Base-by-base conservation (phyloP, 2,797 vertebrate species). In the Staurois parvus region DNA sequence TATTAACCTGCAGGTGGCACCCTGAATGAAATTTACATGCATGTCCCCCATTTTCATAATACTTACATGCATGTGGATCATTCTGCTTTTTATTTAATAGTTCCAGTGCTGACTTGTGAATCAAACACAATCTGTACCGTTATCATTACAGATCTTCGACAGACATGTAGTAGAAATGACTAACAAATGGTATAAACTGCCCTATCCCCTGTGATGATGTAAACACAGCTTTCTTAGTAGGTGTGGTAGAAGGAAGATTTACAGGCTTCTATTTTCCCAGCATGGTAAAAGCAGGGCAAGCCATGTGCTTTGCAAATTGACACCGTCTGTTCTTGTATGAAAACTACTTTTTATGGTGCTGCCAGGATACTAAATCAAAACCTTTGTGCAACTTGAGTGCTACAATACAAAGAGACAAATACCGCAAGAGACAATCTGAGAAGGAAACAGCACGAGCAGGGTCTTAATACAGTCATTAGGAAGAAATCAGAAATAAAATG, bases 401-500 rank as follows among this genome's bases (percentile, higher is more conserved):
- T 86, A 52, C 17, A 28, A 76, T 78, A 78, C 45, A 82, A 28
- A 34, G 73, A 73, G 85, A 82, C 73, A 86, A 76, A 86, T 82
- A 86, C 85, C 80, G 40, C 62, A 74, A 79, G 85, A 86, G 74
- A 86, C 80, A 83, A 86, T 77, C 12, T 56, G 67, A 59, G 73
- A 82, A 45, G 80, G 42, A 74, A 86, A 78, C 79, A 79, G 85
- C 80, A 79, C 72, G 80, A 86, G 79, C n/a, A 4, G 68, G 28
- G 85, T 40, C 69, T 83, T 86, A 86, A 86, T 86, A 81, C 45
- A 83, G 69, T 83, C 85, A 86, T 86, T 86, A 86, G 68, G 68
- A 77, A 67, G 32, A 37, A 82, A 86, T 83, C 72, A 67, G 32
- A 37, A 82, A 86, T 68, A 83, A 79, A 83, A 83, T 9, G 56